Conservation (phyloP, 2,113 vertebrate species). For the Athene noctua region DNA sequence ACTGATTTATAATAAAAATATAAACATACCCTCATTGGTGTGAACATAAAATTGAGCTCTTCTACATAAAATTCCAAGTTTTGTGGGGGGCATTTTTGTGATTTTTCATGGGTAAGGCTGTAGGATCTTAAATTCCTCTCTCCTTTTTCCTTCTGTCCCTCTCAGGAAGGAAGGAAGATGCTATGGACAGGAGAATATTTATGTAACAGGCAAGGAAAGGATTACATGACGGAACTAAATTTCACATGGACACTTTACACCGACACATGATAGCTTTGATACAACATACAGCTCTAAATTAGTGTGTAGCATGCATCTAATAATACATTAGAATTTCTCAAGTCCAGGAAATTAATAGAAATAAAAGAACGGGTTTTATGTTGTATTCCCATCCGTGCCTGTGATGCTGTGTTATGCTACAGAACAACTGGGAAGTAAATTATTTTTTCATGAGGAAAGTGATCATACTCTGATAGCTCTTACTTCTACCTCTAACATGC, state of each 20-base stretch:
- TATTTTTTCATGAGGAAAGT: background rate
- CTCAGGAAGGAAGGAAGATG: background rate
- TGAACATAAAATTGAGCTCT: background rate
- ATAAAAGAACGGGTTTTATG: background rate
- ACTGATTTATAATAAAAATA: background rate
- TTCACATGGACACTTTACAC: background rate
- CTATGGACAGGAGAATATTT: background rate
- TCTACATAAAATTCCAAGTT: background rate
- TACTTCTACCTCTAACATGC: background rate
- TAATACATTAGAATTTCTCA: background rate
- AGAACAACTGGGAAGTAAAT: background rate
- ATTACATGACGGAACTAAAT: background rate
- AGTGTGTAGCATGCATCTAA: background rate
- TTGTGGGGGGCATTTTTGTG: background rate
- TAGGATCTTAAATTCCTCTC: background rate
- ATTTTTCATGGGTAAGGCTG: background rate
- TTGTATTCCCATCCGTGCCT: background rate
- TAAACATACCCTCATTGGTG: background rate
- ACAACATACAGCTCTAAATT: background rate
- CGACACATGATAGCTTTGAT: background rate
- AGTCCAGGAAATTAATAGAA: background rate
- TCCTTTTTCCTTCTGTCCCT: background rate
- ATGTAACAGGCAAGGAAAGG: background rate
- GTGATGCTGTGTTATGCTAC: background rate
- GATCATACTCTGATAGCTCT: background rate